Conservation (phyloP, 1,140 invertebrate species). For the Drosophila littoralis region DNA sequence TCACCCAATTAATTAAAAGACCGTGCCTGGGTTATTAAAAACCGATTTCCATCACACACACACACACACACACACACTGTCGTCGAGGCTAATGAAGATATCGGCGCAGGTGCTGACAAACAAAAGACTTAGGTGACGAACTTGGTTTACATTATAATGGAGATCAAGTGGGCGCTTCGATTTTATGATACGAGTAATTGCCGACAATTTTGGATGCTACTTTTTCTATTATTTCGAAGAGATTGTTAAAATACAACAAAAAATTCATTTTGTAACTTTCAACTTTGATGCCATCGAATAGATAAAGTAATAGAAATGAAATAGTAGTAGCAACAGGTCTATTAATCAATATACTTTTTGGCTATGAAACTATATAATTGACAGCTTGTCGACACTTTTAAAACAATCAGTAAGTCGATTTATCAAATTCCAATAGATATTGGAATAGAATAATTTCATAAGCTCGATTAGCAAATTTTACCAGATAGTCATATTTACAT, state of each 20-base stretch:
- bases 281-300: too few relatives aligned
- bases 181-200: constrained; percentile 10
- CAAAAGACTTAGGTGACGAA: constrained; percentile 78
- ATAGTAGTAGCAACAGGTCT: too few relatives aligned
- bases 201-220: constrained; percentile 1
- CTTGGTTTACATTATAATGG: constrained; percentile 43
- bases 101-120: constrained; percentile 60
- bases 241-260: background rate
- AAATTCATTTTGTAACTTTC: background rate
- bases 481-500: too few relatives aligned
- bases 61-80: constrained; percentile 20
- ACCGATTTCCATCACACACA: constrained; percentile 61
- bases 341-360: too few relatives aligned
- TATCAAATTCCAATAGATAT: too few relatives aligned
- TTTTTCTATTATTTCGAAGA: background rate
- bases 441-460: too few relatives aligned
- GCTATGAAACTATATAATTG: too few relatives aligned
- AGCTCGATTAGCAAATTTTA: too few relatives aligned
- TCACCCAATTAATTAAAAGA: constrained; percentile 69
- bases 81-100: constrained; percentile 64
- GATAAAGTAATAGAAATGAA: too few relatives aligned
- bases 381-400: too few relatives aligned
- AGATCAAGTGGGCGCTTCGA: constrained; percentile 28
- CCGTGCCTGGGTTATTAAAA: constrained; percentile 71
- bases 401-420: too few relatives aligned